phyloP scores from a whole-genome alignment of 2,888 invertebrate species.

The Leucophora obtusa region DNA sequence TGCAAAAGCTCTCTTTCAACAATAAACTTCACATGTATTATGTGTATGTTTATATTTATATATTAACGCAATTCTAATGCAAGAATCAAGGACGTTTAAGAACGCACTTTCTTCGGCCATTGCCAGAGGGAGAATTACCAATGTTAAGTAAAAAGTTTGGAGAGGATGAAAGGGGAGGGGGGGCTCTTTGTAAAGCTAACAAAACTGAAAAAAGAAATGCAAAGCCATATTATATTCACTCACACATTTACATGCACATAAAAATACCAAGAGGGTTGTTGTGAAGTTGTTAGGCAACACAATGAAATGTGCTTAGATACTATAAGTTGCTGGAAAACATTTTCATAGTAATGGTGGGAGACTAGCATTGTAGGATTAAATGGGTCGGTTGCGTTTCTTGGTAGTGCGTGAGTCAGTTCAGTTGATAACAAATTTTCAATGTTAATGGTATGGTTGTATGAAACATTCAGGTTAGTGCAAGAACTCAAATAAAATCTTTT shows the following conservation, averaged over 20 bases:
- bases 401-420: constrained; percentile 67
- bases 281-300: constrained; percentile 37
- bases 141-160: neutral
- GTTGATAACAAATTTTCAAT: constrained; percentile 64
- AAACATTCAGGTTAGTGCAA: constrained; percentile 50
- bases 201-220: constrained; percentile 26
- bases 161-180: neutral
- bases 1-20: constrained; percentile 27
- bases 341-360: neutral
- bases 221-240: constrained; percentile 15
- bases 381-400: constrained; percentile 68
- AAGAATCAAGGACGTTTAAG: constrained; percentile 79
- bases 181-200: neutral
- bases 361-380: constrained; percentile 55
- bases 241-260: constrained; percentile 20
- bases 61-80: constrained; percentile 71
- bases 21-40: neutral
- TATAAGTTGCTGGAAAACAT: constrained; percentile 38
- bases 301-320: constrained; percentile 10
- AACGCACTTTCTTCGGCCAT: constrained; percentile 67
- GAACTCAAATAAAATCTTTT: constrained; percentile 7
- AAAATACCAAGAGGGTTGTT: constrained; percentile 44
- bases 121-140: constrained; percentile 42
- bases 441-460: constrained; percentile 32
- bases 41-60: constrained; percentile 22